Percentiles rank a stretch among this genome's conserved stretches.
These are phyloP conservation scores for Polyommatus iphigenia DNA, from an alignment of 2,888 invertebrate genomes.

Conservation along the genomic window DNA sequence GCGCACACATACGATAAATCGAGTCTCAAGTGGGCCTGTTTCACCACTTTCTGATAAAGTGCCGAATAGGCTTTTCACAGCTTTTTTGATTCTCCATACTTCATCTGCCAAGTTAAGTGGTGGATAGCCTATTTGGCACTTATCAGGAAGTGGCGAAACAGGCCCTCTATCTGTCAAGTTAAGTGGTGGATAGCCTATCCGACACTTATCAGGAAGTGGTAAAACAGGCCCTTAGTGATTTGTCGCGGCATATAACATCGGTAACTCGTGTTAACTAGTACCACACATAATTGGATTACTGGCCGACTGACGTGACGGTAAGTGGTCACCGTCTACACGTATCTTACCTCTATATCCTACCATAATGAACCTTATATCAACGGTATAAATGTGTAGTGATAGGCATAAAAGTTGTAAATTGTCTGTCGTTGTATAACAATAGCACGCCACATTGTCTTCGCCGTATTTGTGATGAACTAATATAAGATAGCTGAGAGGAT, in stretches of 20 bases:
- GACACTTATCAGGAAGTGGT: no score
- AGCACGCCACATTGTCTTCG: slow-evolving; percentile 6
- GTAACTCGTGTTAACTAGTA: background rate
- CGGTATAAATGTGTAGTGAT: background rate
- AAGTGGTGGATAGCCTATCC: no score
- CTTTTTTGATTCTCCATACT: no score
- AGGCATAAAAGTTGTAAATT: background rate
- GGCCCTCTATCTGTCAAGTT: no score
- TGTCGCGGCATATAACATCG: background rate
- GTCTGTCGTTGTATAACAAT: background rate
- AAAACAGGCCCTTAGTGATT: no score
- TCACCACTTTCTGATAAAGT: no score
- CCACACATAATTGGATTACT: background rate
- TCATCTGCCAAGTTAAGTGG: no score
- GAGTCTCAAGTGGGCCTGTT: no score
- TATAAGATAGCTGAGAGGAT: background rate
- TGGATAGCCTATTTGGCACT: no score
- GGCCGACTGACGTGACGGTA: background rate
- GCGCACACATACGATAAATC: no score
- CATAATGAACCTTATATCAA: background rate
- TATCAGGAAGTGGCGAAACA: no score
- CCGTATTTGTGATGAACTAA: background rate
- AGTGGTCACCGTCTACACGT: background rate
- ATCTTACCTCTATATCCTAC: background rate
- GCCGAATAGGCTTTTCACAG: no score